Percentiles rank a stretch among this genome's conserved stretches.
Evolutionary conservation across 2,888 invertebrate species (phyloP).

Genomic region (Priocnemis perturbator): DNA sequence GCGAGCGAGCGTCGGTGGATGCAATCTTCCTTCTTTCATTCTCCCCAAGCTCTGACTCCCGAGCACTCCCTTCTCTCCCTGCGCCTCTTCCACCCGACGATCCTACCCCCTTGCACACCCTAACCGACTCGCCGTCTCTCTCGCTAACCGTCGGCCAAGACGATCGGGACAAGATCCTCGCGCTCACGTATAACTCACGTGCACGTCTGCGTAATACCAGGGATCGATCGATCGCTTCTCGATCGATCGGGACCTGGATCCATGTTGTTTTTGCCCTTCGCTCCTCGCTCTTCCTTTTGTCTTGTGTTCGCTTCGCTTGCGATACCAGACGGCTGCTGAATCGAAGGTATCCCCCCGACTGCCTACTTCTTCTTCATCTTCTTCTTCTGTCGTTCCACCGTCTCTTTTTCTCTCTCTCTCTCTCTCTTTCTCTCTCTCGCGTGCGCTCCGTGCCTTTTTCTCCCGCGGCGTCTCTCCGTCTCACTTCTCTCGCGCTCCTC

Average conservation of each 20-base stretch:
- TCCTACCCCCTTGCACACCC: too few species aligned
- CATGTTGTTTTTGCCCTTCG: slow-evolving; percentile 64
- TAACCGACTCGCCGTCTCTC: too few species aligned
- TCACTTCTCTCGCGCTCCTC: not conserved
- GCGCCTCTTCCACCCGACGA: slow-evolving; percentile 8
- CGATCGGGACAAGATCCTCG: slow-evolving; percentile 42
- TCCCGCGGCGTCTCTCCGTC: not conserved
- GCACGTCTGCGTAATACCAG: slow-evolving; percentile 73
- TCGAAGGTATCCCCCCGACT: slow-evolving; percentile 43
- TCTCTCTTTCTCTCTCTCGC: slow-evolving; percentile 20
- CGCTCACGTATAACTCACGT: slow-evolving; percentile 65
- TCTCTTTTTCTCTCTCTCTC: slow-evolving; percentile 35
- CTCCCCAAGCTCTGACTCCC: slow-evolving; percentile 13
- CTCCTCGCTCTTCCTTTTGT: slow-evolving; percentile 51
- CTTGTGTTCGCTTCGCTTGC: slow-evolving; percentile 58
- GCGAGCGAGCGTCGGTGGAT: slow-evolving; percentile 56
- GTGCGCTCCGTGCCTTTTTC: not conserved
- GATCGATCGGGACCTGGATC: slow-evolving; percentile 64
- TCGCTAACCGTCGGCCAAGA: slow-evolving; percentile 15
- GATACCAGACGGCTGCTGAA: slow-evolving; percentile 53
- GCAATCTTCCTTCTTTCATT: slow-evolving; percentile 57
- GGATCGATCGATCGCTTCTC: slow-evolving; percentile 62
- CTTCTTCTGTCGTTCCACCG: slow-evolving; percentile 6
- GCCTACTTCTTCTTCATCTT: slow-evolving; percentile 19
- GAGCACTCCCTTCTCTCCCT: slow-evolving; percentile 11